phyloP scores from a whole-genome alignment of 1,140 invertebrate species.

The Drosophila busckii region DNA sequence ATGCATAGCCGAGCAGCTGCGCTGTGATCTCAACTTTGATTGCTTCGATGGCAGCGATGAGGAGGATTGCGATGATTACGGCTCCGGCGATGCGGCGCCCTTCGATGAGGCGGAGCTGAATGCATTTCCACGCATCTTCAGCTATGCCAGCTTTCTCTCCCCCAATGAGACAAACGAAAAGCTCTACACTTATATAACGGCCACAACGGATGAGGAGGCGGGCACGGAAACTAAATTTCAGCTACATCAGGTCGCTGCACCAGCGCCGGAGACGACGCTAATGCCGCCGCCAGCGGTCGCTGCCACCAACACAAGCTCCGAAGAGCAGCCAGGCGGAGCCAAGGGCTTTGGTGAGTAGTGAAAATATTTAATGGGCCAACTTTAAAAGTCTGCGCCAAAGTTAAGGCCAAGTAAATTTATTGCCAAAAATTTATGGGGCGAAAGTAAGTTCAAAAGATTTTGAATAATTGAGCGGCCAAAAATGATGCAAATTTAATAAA shows the following conservation, averaged over 20 bases:
- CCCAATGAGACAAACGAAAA: slow-evolving; percentile 72
- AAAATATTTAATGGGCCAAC: no score
- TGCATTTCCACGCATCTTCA: slow-evolving; percentile 65
- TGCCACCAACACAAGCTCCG: slow-evolving; percentile 35
- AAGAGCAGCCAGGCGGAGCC: slow-evolving; percentile 40
- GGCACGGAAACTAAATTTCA: slow-evolving; percentile 65
- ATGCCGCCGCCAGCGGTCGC: not conserved
- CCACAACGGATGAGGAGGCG: slow-evolving; percentile 61
- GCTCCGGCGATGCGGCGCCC: slow-evolving; percentile 38
- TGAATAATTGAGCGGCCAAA: no score
- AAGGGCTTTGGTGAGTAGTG: slow-evolving; percentile 75
- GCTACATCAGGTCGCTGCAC: slow-evolving; percentile 53
- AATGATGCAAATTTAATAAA: no score
- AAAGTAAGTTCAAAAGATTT: no score
- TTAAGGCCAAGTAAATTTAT: no score
- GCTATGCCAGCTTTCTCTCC: slow-evolving; percentile 66
- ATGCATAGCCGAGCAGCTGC: slow-evolving; percentile 85
- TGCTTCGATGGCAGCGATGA: slow-evolving; percentile 91
- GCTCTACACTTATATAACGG: slow-evolving; percentile 67
- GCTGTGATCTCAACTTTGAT: slow-evolving; percentile 90
- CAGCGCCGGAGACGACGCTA: not conserved
- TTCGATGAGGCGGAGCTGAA: slow-evolving; percentile 65
- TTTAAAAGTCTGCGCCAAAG: no score
- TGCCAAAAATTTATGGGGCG: no score
- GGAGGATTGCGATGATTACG: slow-evolving; percentile 79